Base-by-base conservation (phyloP, 1,140 invertebrate genomes). In the Drosophila parvula region DNA sequence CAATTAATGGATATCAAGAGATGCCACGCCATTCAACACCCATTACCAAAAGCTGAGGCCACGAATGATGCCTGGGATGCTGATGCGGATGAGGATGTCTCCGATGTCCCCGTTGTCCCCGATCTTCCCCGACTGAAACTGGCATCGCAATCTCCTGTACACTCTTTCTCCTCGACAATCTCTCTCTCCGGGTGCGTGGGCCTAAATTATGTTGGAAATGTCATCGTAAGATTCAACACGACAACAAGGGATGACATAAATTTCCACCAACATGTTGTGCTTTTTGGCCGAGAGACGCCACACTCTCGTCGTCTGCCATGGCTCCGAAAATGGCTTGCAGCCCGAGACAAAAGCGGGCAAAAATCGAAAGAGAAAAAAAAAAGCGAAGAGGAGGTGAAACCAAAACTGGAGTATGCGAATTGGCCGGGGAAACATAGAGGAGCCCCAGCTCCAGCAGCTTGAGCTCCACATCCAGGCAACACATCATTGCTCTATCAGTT, bases 231-330 rank as follows among this genome's bases (percentile, higher is more conserved):
- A 91, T 91, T 89, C 90, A 90, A 91, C 88, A 89, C 90, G 90
- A 91, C 90, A 91, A 91, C 86, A 91, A 91, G 90, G 85, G 90
- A 90, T 91, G 90, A 91, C 90, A 91, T 91, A 91, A 91, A 91
- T 91, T 91, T 91, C 90, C 90, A 91, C 90, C 90, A 91, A 91
- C 90, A 91, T 85, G 79, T 79, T 91, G 82, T 78, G 83, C 22
- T 22, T 22, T 22, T 22, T 22, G 22, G 22, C 22, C 22, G 22
- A 22, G 81, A 84, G 78, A 81, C 81, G 71, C 69, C 80, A 79
- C 67, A 58, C 71, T 50, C 71, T 47, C 11, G 69, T 44, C 59
- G 56, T 58, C 59, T 63, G 43, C n/a, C 73, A 73, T 22, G 32
- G 45, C 73, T 44, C 74, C 81, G 67, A 86, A 86, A 86, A 86